phyloP scores from a whole-genome alignment of 23 tunicate genomes.

The Pegea sp. region DNA sequence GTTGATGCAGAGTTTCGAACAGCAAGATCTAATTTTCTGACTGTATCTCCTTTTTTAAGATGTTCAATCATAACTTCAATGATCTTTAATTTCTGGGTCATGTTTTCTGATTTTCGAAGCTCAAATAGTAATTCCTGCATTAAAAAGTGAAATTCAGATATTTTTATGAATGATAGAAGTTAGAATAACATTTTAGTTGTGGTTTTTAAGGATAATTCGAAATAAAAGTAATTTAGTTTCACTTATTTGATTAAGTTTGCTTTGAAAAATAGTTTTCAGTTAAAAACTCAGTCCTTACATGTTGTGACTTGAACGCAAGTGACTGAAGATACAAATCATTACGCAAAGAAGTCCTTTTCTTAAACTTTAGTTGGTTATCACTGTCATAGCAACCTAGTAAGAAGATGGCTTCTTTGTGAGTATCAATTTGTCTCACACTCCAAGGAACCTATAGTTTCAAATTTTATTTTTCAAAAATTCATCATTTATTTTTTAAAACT shows the following conservation, averaged over 20 bases:
- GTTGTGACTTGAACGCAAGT: slow-evolving; percentile 22
- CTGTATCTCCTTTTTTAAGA: neutral
- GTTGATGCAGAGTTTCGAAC: too few species aligned
- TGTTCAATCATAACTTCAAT: slow-evolving; percentile 58
- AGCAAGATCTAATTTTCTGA: too few species aligned
- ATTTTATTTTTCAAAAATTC: too few species aligned
- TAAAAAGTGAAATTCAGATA: too few species aligned
- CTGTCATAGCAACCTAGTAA: slow-evolving; percentile 53
- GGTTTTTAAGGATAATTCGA: neutral
- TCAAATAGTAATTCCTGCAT: slow-evolving; percentile 65
- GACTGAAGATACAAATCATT: neutral
- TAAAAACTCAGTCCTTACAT: slow-evolving; percentile 12
- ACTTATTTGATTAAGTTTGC: too few species aligned
- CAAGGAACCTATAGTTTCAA: slow-evolving; percentile 54
- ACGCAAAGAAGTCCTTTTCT: slow-evolving; percentile 2
- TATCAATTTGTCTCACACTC: slow-evolving; percentile 54
- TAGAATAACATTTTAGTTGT: neutral
- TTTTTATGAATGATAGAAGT: neutral
- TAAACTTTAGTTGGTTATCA: slow-evolving; percentile 8
- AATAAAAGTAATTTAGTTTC: too few species aligned
- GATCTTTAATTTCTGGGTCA: slow-evolving; percentile 30
- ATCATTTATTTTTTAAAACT: neutral
- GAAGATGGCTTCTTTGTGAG: slow-evolving; percentile 69
- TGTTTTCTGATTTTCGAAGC: slow-evolving; percentile 19
- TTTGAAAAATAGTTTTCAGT: neutral